These are phyloP conservation scores for Nanorana parkeri DNA, from an alignment of 2,113 vertebrate genomes.

Conservation along the genomic window DNA sequence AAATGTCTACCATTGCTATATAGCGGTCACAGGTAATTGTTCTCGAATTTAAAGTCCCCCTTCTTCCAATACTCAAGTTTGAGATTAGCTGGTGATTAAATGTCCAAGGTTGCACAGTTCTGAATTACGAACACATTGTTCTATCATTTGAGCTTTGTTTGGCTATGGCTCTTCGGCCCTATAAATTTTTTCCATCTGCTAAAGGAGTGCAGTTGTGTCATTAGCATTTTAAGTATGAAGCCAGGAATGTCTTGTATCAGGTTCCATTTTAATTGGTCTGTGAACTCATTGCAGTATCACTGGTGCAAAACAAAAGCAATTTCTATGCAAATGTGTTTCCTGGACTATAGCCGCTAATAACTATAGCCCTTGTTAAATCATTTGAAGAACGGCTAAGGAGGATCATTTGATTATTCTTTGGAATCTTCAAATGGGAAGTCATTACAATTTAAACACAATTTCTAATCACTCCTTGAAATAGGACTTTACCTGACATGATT, in stretches of 20 bases:
- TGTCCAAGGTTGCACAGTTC: too few relatives aligned
- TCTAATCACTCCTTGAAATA: background rate
- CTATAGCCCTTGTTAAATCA: conserved; percentile 25
- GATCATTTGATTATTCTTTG: conserved; percentile 4
- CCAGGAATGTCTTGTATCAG: background rate
- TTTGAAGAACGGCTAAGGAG: conserved; percentile 15
- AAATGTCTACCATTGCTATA: too few relatives aligned
- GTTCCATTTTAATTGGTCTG: conserved; percentile 18
- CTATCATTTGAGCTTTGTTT: too few relatives aligned
- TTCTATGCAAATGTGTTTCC: conserved; percentile 51
- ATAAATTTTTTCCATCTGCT: too few relatives aligned
- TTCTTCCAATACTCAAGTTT: too few relatives aligned
- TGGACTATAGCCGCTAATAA: conserved; percentile 15
- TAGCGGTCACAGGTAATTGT: too few relatives aligned
- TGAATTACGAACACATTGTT: too few relatives aligned
- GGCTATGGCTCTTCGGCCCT: too few relatives aligned
- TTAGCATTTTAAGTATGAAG: conserved; percentile 7
- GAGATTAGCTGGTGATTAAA: too few relatives aligned
- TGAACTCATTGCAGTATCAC: conserved; percentile 2
- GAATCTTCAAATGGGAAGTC: background rate
- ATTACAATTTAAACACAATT: background rate
- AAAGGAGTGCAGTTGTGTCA: background rate
- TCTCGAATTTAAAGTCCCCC: too few relatives aligned
- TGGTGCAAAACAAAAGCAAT: conserved; percentile 52
- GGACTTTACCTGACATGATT: conserved; percentile 5